Evolutionary conservation across 2,888 invertebrate species (phyloP).

Genomic region (Auanema sp.): DNA sequence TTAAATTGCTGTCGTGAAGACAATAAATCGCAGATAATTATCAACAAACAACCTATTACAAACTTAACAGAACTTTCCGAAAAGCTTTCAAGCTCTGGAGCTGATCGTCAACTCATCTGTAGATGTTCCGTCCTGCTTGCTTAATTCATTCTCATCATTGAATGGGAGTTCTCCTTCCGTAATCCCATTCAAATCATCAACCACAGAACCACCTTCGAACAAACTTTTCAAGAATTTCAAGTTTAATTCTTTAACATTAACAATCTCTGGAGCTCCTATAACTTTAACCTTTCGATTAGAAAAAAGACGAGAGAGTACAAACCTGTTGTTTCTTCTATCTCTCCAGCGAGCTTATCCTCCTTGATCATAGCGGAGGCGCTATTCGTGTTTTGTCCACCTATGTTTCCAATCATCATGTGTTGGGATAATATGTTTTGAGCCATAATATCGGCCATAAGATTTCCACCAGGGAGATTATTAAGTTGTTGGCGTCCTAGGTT

Average conservation of each 20-base stretch:
- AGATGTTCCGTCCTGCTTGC: too few species aligned
- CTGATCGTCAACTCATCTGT: too few species aligned
- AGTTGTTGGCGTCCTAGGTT: slow-evolving; percentile 40
- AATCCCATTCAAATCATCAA: too few species aligned
- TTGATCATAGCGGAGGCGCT: slow-evolving; percentile 5
- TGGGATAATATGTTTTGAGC: slow-evolving; percentile 44
- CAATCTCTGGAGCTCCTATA: slow-evolving; percentile 33
- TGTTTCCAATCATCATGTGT: slow-evolving; percentile 36
- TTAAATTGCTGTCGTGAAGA: too few species aligned
- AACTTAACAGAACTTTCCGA: too few species aligned
- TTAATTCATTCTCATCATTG: too few species aligned
- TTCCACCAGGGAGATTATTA: slow-evolving; percentile 36
- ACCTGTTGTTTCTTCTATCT: slow-evolving; percentile 15
- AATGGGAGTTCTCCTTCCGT: too few species aligned
- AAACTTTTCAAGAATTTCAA: slow-evolving; percentile 37
- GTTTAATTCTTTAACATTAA: slow-evolving; percentile 45
- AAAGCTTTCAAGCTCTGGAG: too few species aligned
- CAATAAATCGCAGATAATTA: too few species aligned
- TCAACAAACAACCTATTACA: too few species aligned
- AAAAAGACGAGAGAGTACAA: neutral
- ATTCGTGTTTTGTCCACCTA: slow-evolving; percentile 5
- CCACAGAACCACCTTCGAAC: slow-evolving; percentile 11
- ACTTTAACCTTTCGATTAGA: slow-evolving; percentile 6
- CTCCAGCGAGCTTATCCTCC: slow-evolving; percentile 14
- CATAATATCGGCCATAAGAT: slow-evolving; percentile 47